Evolutionary conservation across 2,888 invertebrate species (phyloP), one percentile per base, ranked within the genome.

Genomic region (Oscheius myriophilus): DNA sequence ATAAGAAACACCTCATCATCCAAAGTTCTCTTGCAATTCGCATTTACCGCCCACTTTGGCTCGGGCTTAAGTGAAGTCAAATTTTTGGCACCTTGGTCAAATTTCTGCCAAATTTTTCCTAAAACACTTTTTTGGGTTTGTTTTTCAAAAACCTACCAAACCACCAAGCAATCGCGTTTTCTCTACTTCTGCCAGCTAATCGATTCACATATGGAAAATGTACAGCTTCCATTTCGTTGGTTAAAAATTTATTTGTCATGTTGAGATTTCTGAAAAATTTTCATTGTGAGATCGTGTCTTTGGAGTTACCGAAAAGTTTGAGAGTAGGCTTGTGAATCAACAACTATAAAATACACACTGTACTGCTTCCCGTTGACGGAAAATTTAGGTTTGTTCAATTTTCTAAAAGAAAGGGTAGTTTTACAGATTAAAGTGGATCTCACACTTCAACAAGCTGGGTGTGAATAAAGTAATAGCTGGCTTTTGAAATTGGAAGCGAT

Each of bases 121-220:
- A n/a, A 18, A 18, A 18, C 43, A 43, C 43, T 12, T 43, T 18
- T 6, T 23, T 25, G 7, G 18, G 25, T 25, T 46, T 18, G 3
- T 18, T 46, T 46, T 11, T 2, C 3, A 46, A 41, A 33, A n/a
- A 41, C 42, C 41, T 41, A 18, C 57, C 61, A 25, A 33, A 61
- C 49, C 45, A 33, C 61, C 61, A 61, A n/a, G 61, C 33, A 18
- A 49, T 26, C 4, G 46, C 61, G 46, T 61, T 61, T 16, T 61
- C 49, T 25, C 61, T 23, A 46, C 61, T 61, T 26, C 45, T 1
- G 1, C 25, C 46, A 1, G 49, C 23, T 14, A 39, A 9, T 4
- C 45, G 14, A 25, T 49, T 61, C 11, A 49, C 16, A 21, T 61
- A 49, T 1, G 61, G 61, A 18, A 61, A 61, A 9, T 45, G 46